Evolutionary conservation across 2,888 invertebrate species (phyloP), one percentile per base, ranked within the genome.

Genomic region (Parochlus steinenii): DNA sequence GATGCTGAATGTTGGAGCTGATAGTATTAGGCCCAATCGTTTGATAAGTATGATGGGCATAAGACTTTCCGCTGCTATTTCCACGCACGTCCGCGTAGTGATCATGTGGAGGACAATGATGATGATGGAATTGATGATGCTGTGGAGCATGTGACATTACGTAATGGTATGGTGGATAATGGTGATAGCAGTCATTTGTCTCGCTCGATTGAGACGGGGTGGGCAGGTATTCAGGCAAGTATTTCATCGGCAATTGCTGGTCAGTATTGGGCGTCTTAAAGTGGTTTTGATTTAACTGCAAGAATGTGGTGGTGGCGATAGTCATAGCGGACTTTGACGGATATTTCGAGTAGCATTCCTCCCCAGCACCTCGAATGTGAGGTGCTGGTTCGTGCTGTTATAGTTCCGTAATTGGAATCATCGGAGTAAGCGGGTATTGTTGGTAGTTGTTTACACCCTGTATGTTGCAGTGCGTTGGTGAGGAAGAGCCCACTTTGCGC

Each of bases 351-450:
- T 49, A 46, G 49, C 48, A 46, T 54, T 56, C 38, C 43, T 41
- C 55, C 58, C 50, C 52, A 56, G 53, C 64, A 50, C 65, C 67
- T 52, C 67, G 69, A 48, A 74, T 72, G 66, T 71, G 76, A 66
- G 82, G 81, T 73, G 83, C 82, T 80, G 82, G 81, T 64, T 82
- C 79, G 71, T 85, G 83, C 83, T 85, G 85, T 83, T 85, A 86
- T 80, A 86, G 83, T 58, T 85, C 86, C 67, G 86, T 86, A 50
- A 85, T 83, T 46, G 86, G 86, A 52, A 85, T 79, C 14, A 81
- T 79, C 52, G 73, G 67, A 42, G 65, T 55, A 51, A 67, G 51
- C 58, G 61, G 43, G 31, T 40, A 37, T 14, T 61, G 62, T 39
- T 61, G 62, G 37, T 61, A 56, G 25, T 64, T 64, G 37, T 62